Conservation (phyloP, 2,113 vertebrate species). For the Ahaetulla prasina region DNA sequence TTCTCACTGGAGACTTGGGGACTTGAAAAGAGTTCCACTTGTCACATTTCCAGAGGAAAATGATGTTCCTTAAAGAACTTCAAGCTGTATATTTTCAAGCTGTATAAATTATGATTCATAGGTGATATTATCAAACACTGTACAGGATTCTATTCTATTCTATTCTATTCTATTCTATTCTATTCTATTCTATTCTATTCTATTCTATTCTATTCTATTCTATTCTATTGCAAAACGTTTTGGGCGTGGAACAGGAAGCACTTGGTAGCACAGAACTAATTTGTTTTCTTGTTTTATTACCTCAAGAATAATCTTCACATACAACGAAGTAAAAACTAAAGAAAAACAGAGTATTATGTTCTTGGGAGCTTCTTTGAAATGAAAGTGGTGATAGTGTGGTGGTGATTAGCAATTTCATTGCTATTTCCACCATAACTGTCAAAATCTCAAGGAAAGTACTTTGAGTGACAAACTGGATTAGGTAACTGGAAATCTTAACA, state of each 20-base stretch:
- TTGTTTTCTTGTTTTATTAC: neutral
- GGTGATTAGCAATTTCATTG: no score
- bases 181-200: neutral
- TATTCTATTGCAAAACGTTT: neutral
- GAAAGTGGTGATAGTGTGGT: neutral
- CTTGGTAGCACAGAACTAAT: neutral
- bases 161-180: no score
- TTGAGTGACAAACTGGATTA: neutral
- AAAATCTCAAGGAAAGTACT: neutral
- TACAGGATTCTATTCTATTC: neutral
- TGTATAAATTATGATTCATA: neutral
- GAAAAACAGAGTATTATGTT: no score
- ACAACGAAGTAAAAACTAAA: neutral
- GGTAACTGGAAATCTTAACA: neutral
- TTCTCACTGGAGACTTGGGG: neutral
- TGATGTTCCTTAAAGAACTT: neutral
- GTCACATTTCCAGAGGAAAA: neutral
- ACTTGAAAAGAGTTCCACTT: neutral
- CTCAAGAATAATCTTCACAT: neutral
- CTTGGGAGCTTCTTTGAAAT: neutral
- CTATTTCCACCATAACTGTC: neutral
- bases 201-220: neutral
- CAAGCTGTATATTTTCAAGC: neutral
- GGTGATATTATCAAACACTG: neutral
- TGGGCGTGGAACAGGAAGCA: neutral